Evolutionary conservation across 2,888 invertebrate species (phyloP).

Genomic region (Panorpa germanica): DNA sequence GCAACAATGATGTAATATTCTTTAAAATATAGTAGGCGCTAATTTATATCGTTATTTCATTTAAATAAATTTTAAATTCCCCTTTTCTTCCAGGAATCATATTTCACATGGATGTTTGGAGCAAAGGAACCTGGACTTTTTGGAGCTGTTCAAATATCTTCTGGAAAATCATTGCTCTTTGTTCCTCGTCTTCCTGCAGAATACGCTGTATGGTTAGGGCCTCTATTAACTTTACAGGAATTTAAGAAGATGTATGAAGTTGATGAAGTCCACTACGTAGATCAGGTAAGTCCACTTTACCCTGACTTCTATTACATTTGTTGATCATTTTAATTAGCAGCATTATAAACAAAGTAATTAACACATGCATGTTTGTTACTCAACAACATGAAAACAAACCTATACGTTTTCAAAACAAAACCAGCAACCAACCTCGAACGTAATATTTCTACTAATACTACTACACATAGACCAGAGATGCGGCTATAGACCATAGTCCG

Average conservation of each 20-base stretch:
- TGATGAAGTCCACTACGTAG: conserved; percentile 61
- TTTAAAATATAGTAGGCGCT: background rate
- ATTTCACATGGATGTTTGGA: conserved; percentile 92
- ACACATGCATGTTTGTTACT: no score
- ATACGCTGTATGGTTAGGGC: conserved; percentile 93
- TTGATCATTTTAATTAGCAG: no score
- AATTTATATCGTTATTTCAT: background rate
- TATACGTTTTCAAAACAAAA: background rate
- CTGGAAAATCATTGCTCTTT: conserved; percentile 56
- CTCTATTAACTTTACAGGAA: conserved; percentile 46
- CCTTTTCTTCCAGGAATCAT: conserved; percentile 58
- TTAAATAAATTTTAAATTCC: conserved; percentile 11
- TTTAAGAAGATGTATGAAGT: conserved; percentile 66
- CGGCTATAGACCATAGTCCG: no score
- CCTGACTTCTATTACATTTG: no score
- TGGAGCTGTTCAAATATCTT: conserved; percentile 60
- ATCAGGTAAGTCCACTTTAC: conserved; percentile 44
- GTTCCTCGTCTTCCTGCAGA: conserved; percentile 67
- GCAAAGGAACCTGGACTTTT: conserved; percentile 83
- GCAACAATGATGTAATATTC: no score
- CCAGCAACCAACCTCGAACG: no score
- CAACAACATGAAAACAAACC: background rate
- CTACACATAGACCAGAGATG: no score
- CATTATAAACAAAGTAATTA: no score
- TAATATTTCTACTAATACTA: no score